Base-by-base conservation (phyloP, 2,113 vertebrate species). In the Noctilio leporinus region DNA sequence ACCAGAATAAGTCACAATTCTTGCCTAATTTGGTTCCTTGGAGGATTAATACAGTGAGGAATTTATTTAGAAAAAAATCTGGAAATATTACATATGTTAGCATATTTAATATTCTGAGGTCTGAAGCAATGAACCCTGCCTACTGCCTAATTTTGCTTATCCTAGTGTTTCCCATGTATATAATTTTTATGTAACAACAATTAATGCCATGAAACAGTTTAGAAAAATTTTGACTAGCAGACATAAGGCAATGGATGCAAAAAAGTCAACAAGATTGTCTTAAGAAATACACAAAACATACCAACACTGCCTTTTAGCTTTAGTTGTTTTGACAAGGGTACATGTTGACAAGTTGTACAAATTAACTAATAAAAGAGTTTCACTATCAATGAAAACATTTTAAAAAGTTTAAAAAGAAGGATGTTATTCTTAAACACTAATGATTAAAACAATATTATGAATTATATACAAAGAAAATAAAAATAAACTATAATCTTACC, bases 51-150 rank as follows among this genome's bases (percentile, higher is more conserved):
- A 94, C 10, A 80, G 6, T 65, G 33, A 76, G 22, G 87, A 55
- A 11, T 17, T 33, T 84, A 72, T 9, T 90, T 95, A 51, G 51
- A 94, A 51, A 62, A 47, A 86, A 38, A 33, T 19, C 75, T 81
- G 59, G 77, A 85, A 88, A 88, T 40, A 69, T 45, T 76, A 77
- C 16, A 55, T 87, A 67, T 69, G 38, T 78, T 93, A 89, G 59
- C 11, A 65, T 78, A 82, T 73, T 96, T 89, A 81, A 47, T 73
- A 86, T 53, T 93, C 49, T 53, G 40, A 91, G 45, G 47, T 93
- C n/a, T 55, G 16, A 53, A 88, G 40, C 57, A 94, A 76, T 47
- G 10, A 80, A 88, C 57, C 7, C 57, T 86, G 51, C 10, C 3
- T 59, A 75, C 57, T 86, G 51, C 10, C 3, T 59, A 75, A 91